Conservation (phyloP, 2,113 vertebrate species). For the Xerus inauris region DNA sequence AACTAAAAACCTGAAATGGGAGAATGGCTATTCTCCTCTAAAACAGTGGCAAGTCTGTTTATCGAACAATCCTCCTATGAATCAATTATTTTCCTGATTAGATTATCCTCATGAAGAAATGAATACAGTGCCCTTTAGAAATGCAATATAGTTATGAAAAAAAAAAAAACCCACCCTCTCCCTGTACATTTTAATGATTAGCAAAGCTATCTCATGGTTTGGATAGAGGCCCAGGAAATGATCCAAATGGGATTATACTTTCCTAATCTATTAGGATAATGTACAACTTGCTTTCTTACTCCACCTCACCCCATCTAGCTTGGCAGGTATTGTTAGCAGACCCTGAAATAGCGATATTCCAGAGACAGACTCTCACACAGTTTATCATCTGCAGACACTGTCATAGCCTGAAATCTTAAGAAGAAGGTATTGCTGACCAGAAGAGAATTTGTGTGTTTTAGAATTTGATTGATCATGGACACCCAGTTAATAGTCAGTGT, state of each 20-base stretch:
- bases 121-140: slow-evolving; percentile 78
- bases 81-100: slow-evolving; percentile 80
- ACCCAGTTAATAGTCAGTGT: slow-evolving; percentile 54
- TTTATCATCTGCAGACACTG: slow-evolving; percentile 67
- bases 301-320: slow-evolving; percentile 51
- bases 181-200: slow-evolving; percentile 81
- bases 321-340: slow-evolving; percentile 74
- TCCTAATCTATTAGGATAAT: slow-evolving; percentile 84
- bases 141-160: slow-evolving; percentile 74
- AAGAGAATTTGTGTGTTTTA: slow-evolving; percentile 45
- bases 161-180: slow-evolving; percentile 52
- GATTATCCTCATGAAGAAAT: slow-evolving; percentile 79
- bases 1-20: slow-evolving; percentile 40
- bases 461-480: slow-evolving; percentile 58
- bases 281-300: slow-evolving; percentile 64
- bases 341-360: slow-evolving; percentile 54
- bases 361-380: slow-evolving; percentile 59
- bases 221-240: slow-evolving; percentile 81
- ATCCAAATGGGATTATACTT: slow-evolving; percentile 82
- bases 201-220: slow-evolving; percentile 78
- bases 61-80: slow-evolving; percentile 67
- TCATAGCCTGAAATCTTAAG: slow-evolving; percentile 59
- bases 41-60: slow-evolving; percentile 73
- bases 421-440: slow-evolving; percentile 66
- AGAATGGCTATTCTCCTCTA: slow-evolving; percentile 1